Conservation (phyloP, 2,113 vertebrate genomes). For the Forbesichthys papilliferus region DNA sequence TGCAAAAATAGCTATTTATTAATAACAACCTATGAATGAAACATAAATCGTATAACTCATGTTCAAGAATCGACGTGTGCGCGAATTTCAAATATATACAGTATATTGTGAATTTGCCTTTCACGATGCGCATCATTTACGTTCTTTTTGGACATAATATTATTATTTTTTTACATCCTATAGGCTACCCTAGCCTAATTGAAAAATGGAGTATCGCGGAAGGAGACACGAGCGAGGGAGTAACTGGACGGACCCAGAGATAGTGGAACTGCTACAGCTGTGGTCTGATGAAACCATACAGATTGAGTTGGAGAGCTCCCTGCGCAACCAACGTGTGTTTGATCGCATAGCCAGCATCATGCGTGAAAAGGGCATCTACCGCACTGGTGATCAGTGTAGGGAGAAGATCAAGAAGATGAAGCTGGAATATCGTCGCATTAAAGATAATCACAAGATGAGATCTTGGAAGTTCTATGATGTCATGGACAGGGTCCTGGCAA, state of each 20-base stretch:
- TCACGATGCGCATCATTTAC: neutral
- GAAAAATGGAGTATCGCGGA: slow-evolving; percentile 82
- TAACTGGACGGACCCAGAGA: slow-evolving; percentile 89
- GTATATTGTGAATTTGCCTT: neutral
- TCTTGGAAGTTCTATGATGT: slow-evolving; percentile 90
- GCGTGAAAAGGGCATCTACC: slow-evolving; percentile 83
- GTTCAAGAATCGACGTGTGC: no score
- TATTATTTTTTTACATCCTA: slow-evolving; percentile 16
- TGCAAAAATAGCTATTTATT: no score
- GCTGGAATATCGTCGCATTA: slow-evolving; percentile 87
- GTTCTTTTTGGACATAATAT: neutral
- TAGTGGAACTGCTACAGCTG: slow-evolving; percentile 86
- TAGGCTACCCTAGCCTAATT: neutral
- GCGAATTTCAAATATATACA: neutral
- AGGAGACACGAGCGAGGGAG: slow-evolving; percentile 87
- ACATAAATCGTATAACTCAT: no score
- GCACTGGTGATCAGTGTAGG: slow-evolving; percentile 84
- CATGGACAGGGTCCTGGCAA: slow-evolving; percentile 86
- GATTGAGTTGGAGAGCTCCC: slow-evolving; percentile 84
- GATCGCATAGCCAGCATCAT: slow-evolving; percentile 85
- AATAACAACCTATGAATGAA: no score
- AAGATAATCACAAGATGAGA: slow-evolving; percentile 83
- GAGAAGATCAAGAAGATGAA: slow-evolving; percentile 97
- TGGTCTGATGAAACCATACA: slow-evolving; percentile 87
- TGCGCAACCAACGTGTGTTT: slow-evolving; percentile 88